Evolutionary conservation across 30 jellyfish, hydroid and myxozoan species (phyloP), one percentile per base, ranked within the genome.

Genomic region (Rhopilema esculentum): DNA sequence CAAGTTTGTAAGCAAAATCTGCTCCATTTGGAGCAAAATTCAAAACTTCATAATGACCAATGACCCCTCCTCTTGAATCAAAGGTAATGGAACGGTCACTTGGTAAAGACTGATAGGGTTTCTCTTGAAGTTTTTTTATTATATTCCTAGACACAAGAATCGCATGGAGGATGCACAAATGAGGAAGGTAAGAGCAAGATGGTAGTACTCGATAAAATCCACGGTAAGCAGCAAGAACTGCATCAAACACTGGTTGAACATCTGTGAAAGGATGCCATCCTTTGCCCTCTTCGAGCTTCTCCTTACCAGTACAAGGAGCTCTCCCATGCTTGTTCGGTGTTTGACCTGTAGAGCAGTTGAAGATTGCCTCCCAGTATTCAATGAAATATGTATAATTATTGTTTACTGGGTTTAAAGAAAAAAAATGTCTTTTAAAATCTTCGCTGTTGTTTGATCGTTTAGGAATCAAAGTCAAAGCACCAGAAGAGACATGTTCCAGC

Each of bases 181-280:
- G 23, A 23, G 49, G 24, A n/a, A 67, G 49, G 16, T 23, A 79
- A 19, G 25, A 9, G 53, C 89, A 79, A 21, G 0, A 9, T 0
- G 96, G 96, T 23, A 31, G 18, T 20, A 0, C 27, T 27, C 49
- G 62, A 16, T 16, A 70, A 21, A 88, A 30, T 9, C 72, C 71
- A 6, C 78, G 52, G 27, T 27, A 61, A 4, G 82, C 49, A 0
- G 87, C 91, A 69, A 63, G 82, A 9, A 71, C 91, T 0, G 80
- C 85, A 66, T 64, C 89, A 49, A 57, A 51, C 8, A 88, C 96
- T 2, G 93, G 86, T 25, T 84, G 72, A 0, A 84, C 93, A 26
- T 65, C 71, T 0, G 93, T 84, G 64, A 40, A 62, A 16, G 75
- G 72, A 27, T 71, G 25, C 86, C 84, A 84, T 2, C 93, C 93